These are phyloP conservation scores for Zosterops lateralis DNA, from an alignment of 2,113 vertebrate genomes.

Conservation along the genomic window DNA sequence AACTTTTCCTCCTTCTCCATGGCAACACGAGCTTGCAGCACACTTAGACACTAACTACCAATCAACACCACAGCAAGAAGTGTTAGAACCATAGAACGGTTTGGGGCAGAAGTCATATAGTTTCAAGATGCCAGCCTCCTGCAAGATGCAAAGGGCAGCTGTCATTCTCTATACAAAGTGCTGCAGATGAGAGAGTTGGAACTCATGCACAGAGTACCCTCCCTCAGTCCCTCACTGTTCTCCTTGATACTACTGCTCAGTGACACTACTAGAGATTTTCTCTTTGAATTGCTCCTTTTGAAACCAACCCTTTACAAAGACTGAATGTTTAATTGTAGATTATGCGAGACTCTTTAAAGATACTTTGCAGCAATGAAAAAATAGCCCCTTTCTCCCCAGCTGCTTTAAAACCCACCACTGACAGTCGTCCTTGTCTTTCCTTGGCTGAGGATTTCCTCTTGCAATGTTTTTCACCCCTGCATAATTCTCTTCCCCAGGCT, in stretches of 20 bases:
- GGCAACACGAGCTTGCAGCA: fast-evolving
- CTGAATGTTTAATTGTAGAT: background rate
- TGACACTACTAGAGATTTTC: background rate
- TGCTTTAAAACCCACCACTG: background rate
- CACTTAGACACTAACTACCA: too few relatives aligned
- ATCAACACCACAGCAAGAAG: background rate
- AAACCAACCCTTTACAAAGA: background rate
- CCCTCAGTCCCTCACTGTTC: background rate
- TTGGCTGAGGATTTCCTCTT: background rate
- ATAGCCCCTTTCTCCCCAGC: background rate
- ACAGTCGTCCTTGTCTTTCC: background rate
- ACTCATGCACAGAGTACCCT: background rate
- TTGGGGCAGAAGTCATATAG: background rate
- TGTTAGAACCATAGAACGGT: background rate
- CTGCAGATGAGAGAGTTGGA: background rate
- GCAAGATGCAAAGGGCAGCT: background rate
- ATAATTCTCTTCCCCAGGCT: background rate
- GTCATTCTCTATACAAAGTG: background rate
- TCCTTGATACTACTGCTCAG: background rate
- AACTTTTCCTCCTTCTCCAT: background rate
- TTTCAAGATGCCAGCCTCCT: background rate
- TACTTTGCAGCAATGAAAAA: background rate
- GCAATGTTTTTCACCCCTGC: background rate
- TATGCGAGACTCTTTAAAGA: background rate
- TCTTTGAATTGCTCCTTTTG: background rate